phyloP scores from a whole-genome alignment of 2,888 invertebrate species.

The Bellardia bayeri region DNA sequence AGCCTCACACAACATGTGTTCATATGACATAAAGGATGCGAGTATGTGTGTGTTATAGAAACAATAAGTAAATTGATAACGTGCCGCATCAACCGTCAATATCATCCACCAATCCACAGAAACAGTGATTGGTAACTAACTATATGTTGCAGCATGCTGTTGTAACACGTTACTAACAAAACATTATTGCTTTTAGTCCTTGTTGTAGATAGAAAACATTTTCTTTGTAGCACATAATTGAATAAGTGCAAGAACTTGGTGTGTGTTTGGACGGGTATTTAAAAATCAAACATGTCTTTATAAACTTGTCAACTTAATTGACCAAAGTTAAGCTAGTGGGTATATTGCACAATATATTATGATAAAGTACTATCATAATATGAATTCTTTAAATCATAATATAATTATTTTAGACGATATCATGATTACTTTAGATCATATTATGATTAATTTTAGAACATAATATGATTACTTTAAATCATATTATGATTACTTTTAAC shows the following conservation, averaged over 20 bases:
- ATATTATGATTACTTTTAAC: too few relatives aligned
- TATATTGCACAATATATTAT: too few relatives aligned
- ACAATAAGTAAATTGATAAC: conserved; percentile 73
- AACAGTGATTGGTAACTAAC: conserved; percentile 51
- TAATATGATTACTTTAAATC: too few relatives aligned
- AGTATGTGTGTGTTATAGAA: conserved; percentile 26
- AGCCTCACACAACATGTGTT: background rate
- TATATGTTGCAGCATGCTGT: background rate
- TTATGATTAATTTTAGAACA: too few relatives aligned
- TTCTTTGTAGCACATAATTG: conserved; percentile 53
- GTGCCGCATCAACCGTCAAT: conserved; percentile 45
- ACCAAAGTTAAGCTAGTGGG: background rate
- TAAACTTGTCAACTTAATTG: background rate
- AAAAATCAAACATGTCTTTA: background rate
- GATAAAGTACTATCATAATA: too few relatives aligned
- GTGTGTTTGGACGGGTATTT: background rate
- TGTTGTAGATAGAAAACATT: conserved; percentile 28
- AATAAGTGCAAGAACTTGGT: conserved; percentile 46
- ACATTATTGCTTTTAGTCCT: conserved; percentile 53
- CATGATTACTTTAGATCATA: too few relatives aligned
- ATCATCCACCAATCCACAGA: conserved; percentile 18
- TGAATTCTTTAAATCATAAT: too few relatives aligned
- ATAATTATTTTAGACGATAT: too few relatives aligned
- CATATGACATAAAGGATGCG: background rate
- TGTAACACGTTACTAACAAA: conserved; percentile 33